phyloP scores from a whole-genome alignment of 2,888 invertebrate genomes.

The Tipula lateralis region DNA sequence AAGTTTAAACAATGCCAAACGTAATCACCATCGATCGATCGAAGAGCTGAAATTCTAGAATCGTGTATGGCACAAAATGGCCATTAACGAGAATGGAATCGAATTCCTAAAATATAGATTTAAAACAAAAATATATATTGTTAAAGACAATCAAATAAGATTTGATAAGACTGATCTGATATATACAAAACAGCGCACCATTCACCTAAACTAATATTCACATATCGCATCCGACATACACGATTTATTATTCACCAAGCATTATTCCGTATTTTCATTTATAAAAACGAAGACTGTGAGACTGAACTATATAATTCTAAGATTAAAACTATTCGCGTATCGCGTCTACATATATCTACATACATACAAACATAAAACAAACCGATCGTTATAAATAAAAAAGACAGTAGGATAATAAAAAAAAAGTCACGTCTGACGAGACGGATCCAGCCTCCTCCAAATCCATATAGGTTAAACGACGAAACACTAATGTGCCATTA shows the following conservation, averaged over 20 bases:
- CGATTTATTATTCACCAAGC: background rate
- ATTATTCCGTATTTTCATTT: background rate
- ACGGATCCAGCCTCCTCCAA: background rate
- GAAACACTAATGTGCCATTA: slow-evolving; percentile 1
- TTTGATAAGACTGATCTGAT: background rate
- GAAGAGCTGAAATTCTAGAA: slow-evolving; percentile 48
- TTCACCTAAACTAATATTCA: background rate
- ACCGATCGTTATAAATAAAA: background rate
- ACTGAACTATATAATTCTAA: background rate
- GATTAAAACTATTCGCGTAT: background rate
- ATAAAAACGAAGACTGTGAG: background rate
- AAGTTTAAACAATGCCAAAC: slow-evolving; percentile 55
- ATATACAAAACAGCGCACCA: background rate
- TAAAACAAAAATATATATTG: background rate
- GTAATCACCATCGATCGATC: slow-evolving; percentile 40
- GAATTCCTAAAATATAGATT: background rate
- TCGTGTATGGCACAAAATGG: background rate
- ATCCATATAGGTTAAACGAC: background rate
- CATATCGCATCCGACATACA: background rate
- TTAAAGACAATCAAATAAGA: background rate
- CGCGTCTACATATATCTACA: background rate
- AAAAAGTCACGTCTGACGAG: background rate
- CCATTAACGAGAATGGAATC: too few relatives aligned
- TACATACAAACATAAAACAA: background rate
- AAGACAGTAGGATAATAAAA: background rate